Conservation (phyloP, 2,797 vertebrate species). For the Podargus strigoides region DNA sequence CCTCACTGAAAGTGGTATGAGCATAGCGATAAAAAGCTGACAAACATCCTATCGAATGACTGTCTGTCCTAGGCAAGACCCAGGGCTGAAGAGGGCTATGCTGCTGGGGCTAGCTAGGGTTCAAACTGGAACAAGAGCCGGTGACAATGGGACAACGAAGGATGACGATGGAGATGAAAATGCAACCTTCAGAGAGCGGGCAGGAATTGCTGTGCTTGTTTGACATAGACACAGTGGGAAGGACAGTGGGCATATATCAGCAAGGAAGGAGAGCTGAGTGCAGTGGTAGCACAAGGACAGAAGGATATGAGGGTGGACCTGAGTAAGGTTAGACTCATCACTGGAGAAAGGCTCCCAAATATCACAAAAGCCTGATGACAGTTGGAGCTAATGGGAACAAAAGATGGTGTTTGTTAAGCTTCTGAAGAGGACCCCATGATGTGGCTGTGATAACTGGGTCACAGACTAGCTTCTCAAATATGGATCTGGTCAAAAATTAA, state of each 20-base stretch:
- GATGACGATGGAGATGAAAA: background rate
- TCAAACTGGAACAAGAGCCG: background rate
- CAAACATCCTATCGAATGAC: fast-evolving
- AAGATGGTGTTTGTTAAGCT: background rate
- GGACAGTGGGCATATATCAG: background rate
- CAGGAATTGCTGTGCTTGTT: background rate
- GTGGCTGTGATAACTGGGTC: background rate
- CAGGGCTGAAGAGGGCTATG: background rate
- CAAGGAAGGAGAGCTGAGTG: background rate
- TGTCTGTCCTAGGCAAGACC: background rate
- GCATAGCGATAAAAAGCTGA: background rate
- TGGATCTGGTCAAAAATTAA: background rate
- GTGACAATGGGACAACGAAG: background rate
- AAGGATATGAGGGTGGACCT: background rate
- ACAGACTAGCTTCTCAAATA: background rate
- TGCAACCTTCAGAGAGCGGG: background rate
- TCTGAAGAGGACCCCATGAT: background rate
- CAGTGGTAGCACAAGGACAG: background rate
- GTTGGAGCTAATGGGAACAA: background rate
- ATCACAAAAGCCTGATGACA: background rate
- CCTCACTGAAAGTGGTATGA: background rate
- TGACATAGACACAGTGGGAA: background rate
- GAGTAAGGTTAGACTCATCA: background rate
- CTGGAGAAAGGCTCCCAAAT: background rate
- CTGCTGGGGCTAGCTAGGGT: background rate